Conservation (phyloP, 2,113 vertebrate species). For the Megalops atlanticus region DNA sequence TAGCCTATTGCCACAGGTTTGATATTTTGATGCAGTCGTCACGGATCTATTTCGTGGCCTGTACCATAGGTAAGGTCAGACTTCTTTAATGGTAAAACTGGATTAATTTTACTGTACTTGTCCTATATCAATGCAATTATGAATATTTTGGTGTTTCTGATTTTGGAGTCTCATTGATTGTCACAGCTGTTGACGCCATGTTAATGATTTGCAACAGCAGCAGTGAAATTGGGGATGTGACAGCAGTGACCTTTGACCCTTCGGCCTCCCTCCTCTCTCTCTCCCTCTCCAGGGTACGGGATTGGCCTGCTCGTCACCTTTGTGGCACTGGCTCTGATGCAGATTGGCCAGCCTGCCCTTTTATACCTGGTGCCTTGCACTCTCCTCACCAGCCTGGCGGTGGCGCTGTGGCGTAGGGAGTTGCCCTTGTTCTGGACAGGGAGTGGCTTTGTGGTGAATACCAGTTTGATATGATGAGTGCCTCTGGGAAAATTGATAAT, state of each 20-base stretch:
- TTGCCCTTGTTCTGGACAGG: conserved; percentile 93
- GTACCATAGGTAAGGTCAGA: conserved; percentile 82
- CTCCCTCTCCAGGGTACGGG: conserved; percentile 78
- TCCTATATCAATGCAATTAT: neutral
- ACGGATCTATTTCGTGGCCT: conserved; percentile 90
- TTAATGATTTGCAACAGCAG: neutral
- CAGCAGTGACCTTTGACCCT: neutral
- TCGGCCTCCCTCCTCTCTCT: neutral
- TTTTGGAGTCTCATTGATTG: neutral
- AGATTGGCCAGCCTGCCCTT: conserved; percentile 90
- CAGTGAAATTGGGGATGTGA: too few relatives aligned
- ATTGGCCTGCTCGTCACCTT: conserved; percentile 94
- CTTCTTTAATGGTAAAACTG: neutral
- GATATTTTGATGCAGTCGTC: conserved; percentile 91
- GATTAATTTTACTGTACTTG: neutral
- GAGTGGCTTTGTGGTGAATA: conserved; percentile 99
- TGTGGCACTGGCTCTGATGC: conserved; percentile 89
- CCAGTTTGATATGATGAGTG: conserved; percentile 97
- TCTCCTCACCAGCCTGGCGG: conserved; percentile 82
- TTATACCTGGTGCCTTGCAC: conserved; percentile 97
- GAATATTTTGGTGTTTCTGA: neutral
- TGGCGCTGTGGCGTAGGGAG: conserved; percentile 91
- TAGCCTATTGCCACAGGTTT: conserved; percentile 94
- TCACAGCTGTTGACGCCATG: neutral
- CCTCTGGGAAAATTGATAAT: conserved; percentile 66